Conservation (phyloP, 2,113 vertebrate genomes). For the Caranx melampygus region DNA sequence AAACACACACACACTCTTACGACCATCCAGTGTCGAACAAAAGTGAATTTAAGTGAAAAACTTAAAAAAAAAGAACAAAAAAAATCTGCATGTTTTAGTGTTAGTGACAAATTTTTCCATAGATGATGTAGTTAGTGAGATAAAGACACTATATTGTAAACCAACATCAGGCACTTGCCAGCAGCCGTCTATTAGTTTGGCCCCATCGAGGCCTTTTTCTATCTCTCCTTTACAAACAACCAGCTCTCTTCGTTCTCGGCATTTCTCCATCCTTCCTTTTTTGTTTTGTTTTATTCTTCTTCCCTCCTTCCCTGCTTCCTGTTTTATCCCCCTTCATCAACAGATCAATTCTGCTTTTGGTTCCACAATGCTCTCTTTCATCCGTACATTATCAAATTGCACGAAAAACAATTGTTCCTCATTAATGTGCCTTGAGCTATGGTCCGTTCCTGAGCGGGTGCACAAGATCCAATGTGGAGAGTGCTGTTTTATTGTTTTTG, state of each 20-base stretch:
- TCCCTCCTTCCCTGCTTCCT: conserved; percentile 80
- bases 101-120: conserved; percentile 99
- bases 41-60: conserved; percentile 87
- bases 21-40: conserved; percentile 85
- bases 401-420: conserved; percentile 91
- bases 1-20: conserved; percentile 82
- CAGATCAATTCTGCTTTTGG: conserved; percentile 41
- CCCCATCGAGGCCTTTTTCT: conserved; percentile 76
- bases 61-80: conserved; percentile 62
- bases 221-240: conserved; percentile 89
- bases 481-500: conserved; percentile 80
- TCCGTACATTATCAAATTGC: conserved; percentile 91
- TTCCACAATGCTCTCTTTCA: conserved; percentile 67
- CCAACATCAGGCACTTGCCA: conserved; percentile 95
- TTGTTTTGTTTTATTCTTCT: conserved; percentile 63
- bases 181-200: conserved; percentile 89
- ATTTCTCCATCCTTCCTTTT: conserved; percentile 50
- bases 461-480: conserved; percentile 90
- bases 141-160: conserved; percentile 97
- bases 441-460: conserved; percentile 93
- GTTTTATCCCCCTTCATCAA: conserved; percentile 81
- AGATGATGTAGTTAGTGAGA: conserved; percentile 97
- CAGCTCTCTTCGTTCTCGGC: conserved; percentile 60
- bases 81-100: conserved; percentile 98
- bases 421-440: conserved; percentile 99